Evolutionary conservation across 2,113 vertebrate species (phyloP), one percentile per base, ranked within the genome.

Genomic region (Oceanites oceanicus): DNA sequence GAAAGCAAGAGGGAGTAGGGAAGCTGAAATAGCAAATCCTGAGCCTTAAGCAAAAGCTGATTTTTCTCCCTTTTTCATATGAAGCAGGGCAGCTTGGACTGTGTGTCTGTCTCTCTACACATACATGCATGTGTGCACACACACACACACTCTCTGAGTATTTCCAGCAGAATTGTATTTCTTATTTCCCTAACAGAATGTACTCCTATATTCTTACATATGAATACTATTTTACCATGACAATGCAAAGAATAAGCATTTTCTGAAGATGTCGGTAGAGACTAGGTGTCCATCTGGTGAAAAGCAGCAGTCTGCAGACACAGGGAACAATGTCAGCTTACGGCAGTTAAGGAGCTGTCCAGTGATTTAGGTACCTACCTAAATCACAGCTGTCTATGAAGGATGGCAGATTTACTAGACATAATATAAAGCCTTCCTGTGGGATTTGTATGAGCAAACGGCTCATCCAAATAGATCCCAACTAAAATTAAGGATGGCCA

Each of bases 61-160:
- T 4, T 44, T 68, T 67, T 75, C 13, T 4, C 3, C 6, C 8
- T 66, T 80, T 87, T 59, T 65, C 1, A 0, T 34, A 12, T 15
- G 32, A 67, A 81, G 11, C 32, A 19, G 44, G 34, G 26, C 11
- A 55, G 5, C 14, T 67, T 90, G 38, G 25, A 23, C 25, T 73
- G 16, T 17, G 6, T 59, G 10, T 44, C 27, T 77, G 10, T 42
- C 8, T 87, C 25, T 61, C 2, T 58, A 5, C 23, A 25, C 6
- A 3, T 9, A 4, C 4, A 3, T 6, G 3, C 5, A 7, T 13
- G 34, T 4, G 5, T 12, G 4, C 7, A 55, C 15, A 34, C 21
- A 30, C 4, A 14, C 0, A 1, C 9, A 19, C 21, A 29, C 10
- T 3, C 5, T 34, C 15, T 9, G 14, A 22, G 12, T 78, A 19